Evolutionary conservation across 2,888 invertebrate species (phyloP).

Genomic region (Notodonta ziczac): DNA sequence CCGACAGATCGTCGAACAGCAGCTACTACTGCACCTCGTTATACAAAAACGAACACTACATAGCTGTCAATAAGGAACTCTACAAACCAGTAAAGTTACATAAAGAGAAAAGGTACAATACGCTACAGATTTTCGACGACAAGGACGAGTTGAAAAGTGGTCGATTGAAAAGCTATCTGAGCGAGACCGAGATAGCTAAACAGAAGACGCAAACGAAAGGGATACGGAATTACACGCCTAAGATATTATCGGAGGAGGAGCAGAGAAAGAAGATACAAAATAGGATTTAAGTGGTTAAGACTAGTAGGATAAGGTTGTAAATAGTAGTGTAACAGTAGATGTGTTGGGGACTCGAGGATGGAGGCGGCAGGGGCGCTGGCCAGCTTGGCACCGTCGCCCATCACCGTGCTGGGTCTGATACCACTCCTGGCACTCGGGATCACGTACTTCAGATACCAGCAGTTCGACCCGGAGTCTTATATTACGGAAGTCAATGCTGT

Average conservation of each 20-base stretch:
- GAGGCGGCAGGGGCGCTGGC: slow-evolving; percentile 82
- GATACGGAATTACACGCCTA: slow-evolving; percentile 89
- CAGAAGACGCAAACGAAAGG: slow-evolving; percentile 77
- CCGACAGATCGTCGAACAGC: slow-evolving; percentile 69
- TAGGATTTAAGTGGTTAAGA: slow-evolving; percentile 86
- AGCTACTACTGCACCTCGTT: slow-evolving; percentile 77
- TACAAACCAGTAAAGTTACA: slow-evolving; percentile 81
- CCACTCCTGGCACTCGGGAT: slow-evolving; percentile 92
- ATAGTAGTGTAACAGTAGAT: slow-evolving; percentile 77
- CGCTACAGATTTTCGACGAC: slow-evolving; percentile 71
- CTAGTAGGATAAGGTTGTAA: slow-evolving; percentile 77
- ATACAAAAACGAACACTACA: slow-evolving; percentile 81
- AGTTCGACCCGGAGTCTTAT: slow-evolving; percentile 92
- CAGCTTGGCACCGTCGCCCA: slow-evolving; percentile 86
- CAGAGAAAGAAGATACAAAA: slow-evolving; percentile 83
- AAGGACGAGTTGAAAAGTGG: slow-evolving; percentile 67
- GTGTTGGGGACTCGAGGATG: slow-evolving; percentile 66
- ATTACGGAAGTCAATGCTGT: slow-evolving; percentile 89
- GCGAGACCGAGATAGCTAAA: slow-evolving; percentile 76
- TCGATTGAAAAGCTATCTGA: slow-evolving; percentile 66
- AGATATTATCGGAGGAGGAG: slow-evolving; percentile 86
- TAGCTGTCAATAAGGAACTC: slow-evolving; percentile 75
- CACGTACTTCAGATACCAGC: slow-evolving; percentile 91
- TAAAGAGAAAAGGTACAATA: slow-evolving; percentile 75
- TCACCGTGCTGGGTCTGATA: slow-evolving; percentile 89